Evolutionary conservation across 1,140 invertebrate genomes (phyloP).

Genomic region (Bursaphelenchus mucronatus): DNA sequence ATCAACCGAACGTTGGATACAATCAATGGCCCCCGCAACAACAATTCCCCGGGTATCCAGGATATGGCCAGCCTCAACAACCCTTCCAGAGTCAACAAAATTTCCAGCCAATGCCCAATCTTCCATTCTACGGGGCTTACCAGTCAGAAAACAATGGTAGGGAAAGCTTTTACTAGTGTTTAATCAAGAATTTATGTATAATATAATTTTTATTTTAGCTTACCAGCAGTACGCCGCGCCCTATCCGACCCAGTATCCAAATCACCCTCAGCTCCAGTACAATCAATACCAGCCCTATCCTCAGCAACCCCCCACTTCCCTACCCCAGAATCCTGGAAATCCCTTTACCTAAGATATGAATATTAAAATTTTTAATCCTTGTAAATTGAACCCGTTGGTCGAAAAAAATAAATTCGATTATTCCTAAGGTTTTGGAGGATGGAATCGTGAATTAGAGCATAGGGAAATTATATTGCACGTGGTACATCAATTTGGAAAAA

Average conservation of each 20-base stretch:
- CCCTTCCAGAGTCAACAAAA: background rate
- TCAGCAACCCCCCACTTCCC: constrained; percentile 29
- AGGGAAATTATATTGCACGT: no score
- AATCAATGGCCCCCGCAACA: background rate
- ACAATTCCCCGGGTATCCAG: constrained; percentile 4
- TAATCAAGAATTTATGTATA: background rate
- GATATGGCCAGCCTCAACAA: background rate
- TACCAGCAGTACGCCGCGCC: constrained; percentile 13
- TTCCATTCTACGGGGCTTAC: constrained; percentile 12
- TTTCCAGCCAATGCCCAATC: constrained; percentile 14
- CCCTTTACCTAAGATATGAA: no score
- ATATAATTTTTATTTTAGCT: background rate
- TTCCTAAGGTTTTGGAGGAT: no score
- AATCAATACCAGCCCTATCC: constrained; percentile 29
- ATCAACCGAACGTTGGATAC: constrained; percentile 6
- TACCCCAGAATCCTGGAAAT: constrained; percentile 3
- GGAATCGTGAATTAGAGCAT: no score
- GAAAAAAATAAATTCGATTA: no score
- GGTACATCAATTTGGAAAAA: no score
- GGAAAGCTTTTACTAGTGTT: constrained; percentile 3
- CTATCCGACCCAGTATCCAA: constrained; percentile 2
- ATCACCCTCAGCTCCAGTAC: constrained; percentile 23
- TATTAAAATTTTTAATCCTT: no score
- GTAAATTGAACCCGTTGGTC: no score
- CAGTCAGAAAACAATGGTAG: background rate